Conservation (phyloP, 2,113 vertebrate species). For the Circaetus gallicus region DNA sequence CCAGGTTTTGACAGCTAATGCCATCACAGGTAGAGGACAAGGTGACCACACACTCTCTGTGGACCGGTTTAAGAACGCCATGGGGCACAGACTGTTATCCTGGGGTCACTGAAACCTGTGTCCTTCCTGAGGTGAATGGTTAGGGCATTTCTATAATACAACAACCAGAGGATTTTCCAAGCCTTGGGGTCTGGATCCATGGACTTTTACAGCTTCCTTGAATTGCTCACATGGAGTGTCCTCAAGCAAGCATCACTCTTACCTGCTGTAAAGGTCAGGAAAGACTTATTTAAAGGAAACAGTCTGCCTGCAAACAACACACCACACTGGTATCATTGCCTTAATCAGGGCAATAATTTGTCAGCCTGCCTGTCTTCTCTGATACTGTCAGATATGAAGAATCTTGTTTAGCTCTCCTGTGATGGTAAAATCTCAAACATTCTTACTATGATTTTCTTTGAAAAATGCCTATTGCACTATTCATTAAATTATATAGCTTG, state of each 20-base stretch:
- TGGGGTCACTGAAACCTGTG: neutral
- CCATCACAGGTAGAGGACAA: neutral
- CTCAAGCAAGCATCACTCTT: conserved; percentile 10
- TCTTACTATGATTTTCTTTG: neutral
- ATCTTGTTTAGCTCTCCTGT: neutral
- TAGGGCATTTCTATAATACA: neutral
- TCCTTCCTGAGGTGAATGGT: neutral
- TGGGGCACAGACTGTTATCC: neutral
- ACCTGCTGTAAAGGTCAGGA: conserved; percentile 1
- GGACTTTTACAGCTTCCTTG: neutral
- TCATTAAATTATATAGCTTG: neutral
- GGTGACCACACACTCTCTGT: neutral
- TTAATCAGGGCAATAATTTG: neutral
- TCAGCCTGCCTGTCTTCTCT: neutral
- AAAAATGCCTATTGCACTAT: neutral
- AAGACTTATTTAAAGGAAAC: neutral
- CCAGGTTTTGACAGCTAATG: neutral
- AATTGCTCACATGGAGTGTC: neutral
- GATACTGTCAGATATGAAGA: neutral
- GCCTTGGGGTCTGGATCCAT: conserved; percentile 10
- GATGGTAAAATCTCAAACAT: neutral
- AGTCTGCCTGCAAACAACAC: neutral
- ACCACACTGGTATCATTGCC: neutral
- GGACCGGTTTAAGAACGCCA: neutral
- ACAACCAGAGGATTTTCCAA: conserved; percentile 22